Base-by-base conservation (phyloP, 1,140 invertebrate genomes). In the Drosophila lowei region DNA sequence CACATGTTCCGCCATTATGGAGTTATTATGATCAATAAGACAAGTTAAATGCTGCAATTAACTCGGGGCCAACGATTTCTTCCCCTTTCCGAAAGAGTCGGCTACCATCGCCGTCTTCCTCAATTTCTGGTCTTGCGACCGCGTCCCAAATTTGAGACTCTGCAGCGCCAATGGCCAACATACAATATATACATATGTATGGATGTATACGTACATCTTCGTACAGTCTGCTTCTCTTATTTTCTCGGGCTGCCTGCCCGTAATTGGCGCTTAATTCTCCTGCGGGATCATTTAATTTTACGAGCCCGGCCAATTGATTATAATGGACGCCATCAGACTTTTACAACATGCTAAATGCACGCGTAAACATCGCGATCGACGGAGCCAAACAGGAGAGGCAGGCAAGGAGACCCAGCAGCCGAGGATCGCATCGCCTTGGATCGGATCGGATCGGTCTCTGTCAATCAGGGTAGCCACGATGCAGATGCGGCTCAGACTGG, bases 21-120 rank as follows among this genome's bases (percentile, higher is more conserved):
- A 90, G 90, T 90, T 90, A 90, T 90, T 90, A 90, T 90, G 90
- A 90, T 90, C 90, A 90, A 90, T 90, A 90, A 90, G 90, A 90
- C 90, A 90, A 81, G 81, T 90, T 90, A 90, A 90, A 90, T 90
- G 90, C 85, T 90, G 89, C 90, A 90, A 90, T 90, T 90, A 90
- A 90, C 77, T 90, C 73, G 52, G 56, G 11, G 67, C 58, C 77
- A 50, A 65, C 55, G 67, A 57, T 62, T 56, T 56, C 50, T 77
- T 53, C 43, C 58, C 43, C 48, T 55, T n/a, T 21, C 28, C 28
- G 25, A 28, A 1, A 28, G 25, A 6, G 25, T 18, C 18, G 38
- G 21, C 23, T 23, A 4, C 23, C 23, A 0, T 5, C 23, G 23
- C 23, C 5, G 23, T 5, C 5, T 25, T 8, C 34, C 53, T 42